Evolutionary conservation across 2,113 vertebrate species (phyloP), one percentile per base, ranked within the genome.

Genomic region (Hypanus sabinus): DNA sequence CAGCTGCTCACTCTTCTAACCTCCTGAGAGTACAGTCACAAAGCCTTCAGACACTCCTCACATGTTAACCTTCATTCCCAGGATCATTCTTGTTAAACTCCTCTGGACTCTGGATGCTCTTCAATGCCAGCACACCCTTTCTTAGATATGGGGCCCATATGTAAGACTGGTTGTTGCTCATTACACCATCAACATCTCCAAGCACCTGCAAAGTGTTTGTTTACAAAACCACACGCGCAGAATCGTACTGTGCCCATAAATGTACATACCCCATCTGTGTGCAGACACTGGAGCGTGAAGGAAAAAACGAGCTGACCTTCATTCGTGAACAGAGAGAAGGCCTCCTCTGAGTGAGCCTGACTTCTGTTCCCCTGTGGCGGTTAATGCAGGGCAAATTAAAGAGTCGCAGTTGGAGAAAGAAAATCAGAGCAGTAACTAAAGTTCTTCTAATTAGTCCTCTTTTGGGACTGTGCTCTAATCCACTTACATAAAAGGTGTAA

Each of bases 391-490:
- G 8, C 16, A 3, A 90, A 68, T 90, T 90, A 65, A 90, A 65
- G n/a, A n/a, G 60, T 68, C 85, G 5, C 85, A 90, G 85, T 33
- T 65, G n/a, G 85, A 65, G 60, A 65, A 65, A 65, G 62, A n/a
- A 90, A 90, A 36, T 90, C 85, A 90, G 0, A 65, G 85, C 85
- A 68, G 30, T 90, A 90, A 90, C 85, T 90, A 90, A 90, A 68
- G 33, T 65, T 68, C 60, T 33, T 68, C 85, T n/a, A 90, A 68
- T 90, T 90, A 90, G 85, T 65, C 85, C n/a, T 90, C 85, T 16
- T 65, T 1, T 33, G 85, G 85, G 85, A 90, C 85, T 90, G 85
- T 60, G 33, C 85, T 20, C 30, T 90, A 65, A 90, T 90, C 85
- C 85, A 90, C 60, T 90, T 33, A 3, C 85, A 62, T 90, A 90